Evolutionary conservation across 2,888 invertebrate genomes (phyloP).

Genomic region (Anoplius nigerrimus): DNA sequence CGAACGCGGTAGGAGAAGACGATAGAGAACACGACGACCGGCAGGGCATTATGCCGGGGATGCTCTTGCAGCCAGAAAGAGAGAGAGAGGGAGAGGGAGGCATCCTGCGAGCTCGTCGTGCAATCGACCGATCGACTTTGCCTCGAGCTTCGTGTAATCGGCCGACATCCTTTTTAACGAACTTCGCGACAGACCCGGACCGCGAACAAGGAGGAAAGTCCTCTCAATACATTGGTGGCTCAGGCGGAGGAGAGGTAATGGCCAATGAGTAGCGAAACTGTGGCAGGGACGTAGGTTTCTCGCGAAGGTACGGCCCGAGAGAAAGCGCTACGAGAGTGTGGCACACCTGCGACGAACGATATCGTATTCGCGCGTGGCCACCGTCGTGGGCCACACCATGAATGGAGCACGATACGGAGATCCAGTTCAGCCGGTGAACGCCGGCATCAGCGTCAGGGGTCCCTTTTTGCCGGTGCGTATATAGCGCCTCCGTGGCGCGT

Average conservation of each 20-base stretch:
- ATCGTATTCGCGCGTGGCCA: slow-evolving; percentile 59
- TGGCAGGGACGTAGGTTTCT: not conserved
- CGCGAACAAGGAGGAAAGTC: no score
- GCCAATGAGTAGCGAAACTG: no score
- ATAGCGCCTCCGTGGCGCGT: slow-evolving; percentile 35
- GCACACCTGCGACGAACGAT: slow-evolving; percentile 53
- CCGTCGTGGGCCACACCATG: slow-evolving; percentile 46
- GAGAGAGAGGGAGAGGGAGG: no score
- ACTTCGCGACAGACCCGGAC: no score
- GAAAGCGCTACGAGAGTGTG: slow-evolving; percentile 13
- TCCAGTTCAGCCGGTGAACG: slow-evolving; percentile 51
- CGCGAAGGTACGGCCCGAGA: not conserved
- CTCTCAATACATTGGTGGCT: no score
- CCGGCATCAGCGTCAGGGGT: slow-evolving; percentile 34
- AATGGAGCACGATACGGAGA: slow-evolving; percentile 49
- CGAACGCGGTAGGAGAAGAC: slow-evolving; percentile 33
- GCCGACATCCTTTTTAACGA: no score
- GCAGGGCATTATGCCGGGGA: slow-evolving; percentile 56
- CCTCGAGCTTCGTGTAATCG: no score
- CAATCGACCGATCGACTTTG: slow-evolving; percentile 1
- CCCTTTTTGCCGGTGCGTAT: slow-evolving; percentile 44
- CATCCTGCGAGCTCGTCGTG: slow-evolving; percentile 29
- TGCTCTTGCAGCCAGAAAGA: slow-evolving; percentile 51
- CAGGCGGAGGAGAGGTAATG: no score
- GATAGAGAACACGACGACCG: slow-evolving; percentile 23